Conservation (phyloP, 2,113 vertebrate genomes). For the Eublepharis macularius region DNA sequence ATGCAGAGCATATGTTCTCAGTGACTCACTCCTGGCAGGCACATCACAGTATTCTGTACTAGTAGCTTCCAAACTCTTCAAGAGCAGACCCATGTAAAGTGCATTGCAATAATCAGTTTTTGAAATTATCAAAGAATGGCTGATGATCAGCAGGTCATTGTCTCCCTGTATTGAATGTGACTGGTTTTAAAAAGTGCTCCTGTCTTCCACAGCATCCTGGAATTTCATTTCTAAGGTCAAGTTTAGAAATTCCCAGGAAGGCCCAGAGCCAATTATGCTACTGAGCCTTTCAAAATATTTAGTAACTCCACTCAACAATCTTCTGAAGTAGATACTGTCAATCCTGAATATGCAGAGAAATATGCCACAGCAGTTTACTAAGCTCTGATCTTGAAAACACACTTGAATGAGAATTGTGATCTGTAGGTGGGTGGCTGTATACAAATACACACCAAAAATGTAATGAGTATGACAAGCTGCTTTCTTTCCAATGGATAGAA, state of each 20-base stretch:
- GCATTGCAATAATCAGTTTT: not conserved
- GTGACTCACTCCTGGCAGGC: not conserved
- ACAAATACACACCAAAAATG: not conserved
- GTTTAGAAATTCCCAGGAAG: not conserved
- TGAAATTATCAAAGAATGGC: not conserved
- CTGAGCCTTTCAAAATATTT: not conserved
- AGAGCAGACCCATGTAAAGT: not conserved
- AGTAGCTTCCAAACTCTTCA: not conserved
- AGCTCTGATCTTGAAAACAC: not conserved
- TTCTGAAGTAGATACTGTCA: not conserved
- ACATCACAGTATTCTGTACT: not conserved
- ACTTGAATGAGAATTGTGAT: not conserved
- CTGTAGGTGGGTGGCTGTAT: not conserved
- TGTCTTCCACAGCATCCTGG: not conserved
- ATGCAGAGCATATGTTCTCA: not conserved
- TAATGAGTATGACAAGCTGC: not conserved
- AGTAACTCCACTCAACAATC: not conserved
- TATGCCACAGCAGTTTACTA: not conserved
- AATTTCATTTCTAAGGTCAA: not conserved
- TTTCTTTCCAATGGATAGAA: not conserved
- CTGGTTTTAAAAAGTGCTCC: not conserved
- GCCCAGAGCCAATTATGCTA: not conserved
- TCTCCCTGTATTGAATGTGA: not conserved
- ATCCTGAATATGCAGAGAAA: not conserved
- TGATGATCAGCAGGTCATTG: not conserved